Base-by-base conservation (phyloP, 2,797 vertebrate genomes). In the Pseudochirops cupreus region DNA sequence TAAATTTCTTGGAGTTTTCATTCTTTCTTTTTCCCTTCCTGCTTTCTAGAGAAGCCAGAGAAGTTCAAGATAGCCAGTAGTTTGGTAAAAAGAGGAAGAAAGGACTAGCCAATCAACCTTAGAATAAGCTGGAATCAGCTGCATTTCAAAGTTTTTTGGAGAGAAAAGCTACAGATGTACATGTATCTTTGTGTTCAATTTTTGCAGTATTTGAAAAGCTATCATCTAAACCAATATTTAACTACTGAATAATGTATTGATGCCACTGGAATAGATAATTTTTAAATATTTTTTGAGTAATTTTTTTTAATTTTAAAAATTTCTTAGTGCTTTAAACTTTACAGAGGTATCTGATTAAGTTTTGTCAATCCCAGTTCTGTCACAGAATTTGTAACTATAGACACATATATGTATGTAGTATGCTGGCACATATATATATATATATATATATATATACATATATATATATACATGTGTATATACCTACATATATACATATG, bases 161-260 rank as follows among this genome's bases (percentile, higher is more conserved):
- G 93, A 87, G 91, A 92, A 29, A 92, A 94, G 46, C 91, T 96
- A 95, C 29, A 91, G 96, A 96, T 31, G 95, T 92, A 91, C 0
- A 6, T 1, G 4, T 1, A n/a, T 95, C 52, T 94, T 33, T 28
- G 14, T 92, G 92, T 96, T 93, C 94, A 91, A 90, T 92, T 95
- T 95, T 97, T 96, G 91, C 91, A 95, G 67, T 91, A 90, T 95
- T 39, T 56, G 39, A 91, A 74, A 74, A 95, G 94, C 91, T 95
- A 56, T 93, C 62, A 90, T 57, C 56, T 92, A 95, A 97, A 94
- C 97, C 94, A 96, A 91, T 57, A 90, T 94, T 90, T 92, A 94
- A 39, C 94, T 93, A 94, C 52, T 56, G 39, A 91, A 95, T 95
- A 96, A 92, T 58, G 91, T 87, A 94, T 56, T 97, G 94, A 96